Evolutionary conservation across 2,888 invertebrate genomes (phyloP).

Genomic region (Cephus pygmeus): DNA sequence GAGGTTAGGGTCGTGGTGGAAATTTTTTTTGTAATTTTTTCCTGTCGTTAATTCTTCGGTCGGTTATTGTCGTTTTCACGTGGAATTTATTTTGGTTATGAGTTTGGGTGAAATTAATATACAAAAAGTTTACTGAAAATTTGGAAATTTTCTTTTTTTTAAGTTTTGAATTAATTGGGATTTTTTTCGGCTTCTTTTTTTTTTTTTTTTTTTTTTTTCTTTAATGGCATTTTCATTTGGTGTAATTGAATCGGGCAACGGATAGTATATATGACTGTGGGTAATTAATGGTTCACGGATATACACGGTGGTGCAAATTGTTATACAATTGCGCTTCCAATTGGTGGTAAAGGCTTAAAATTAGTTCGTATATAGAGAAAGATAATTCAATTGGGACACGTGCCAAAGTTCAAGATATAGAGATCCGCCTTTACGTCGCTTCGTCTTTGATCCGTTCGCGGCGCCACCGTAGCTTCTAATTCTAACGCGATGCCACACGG

Average conservation of each 20-base stretch:
- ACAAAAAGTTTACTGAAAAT: too few relatives aligned
- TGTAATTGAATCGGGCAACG: background rate
- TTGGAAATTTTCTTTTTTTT: background rate
- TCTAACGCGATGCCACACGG: background rate
- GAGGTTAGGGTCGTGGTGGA: background rate
- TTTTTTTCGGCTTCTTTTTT: background rate
- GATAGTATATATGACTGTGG: background rate
- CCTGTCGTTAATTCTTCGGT: too few relatives aligned
- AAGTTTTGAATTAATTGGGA: background rate
- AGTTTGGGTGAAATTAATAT: too few relatives aligned
- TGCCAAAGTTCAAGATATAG: background rate
- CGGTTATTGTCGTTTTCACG: too few relatives aligned
- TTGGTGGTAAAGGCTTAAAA: background rate
- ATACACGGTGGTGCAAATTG: background rate
- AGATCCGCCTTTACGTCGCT: background rate
- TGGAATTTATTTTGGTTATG: too few relatives aligned
- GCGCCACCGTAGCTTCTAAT: background rate
- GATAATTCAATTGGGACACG: slow-evolving; percentile 4
- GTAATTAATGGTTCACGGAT: background rate
- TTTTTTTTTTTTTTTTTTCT: background rate
- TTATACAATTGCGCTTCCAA: background rate
- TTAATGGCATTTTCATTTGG: background rate
- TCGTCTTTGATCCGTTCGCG: slow-evolving; percentile 1
- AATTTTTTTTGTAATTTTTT: background rate
- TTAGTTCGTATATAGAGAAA: background rate